A percentile compares a stretch with the other conserved stretches of the same genome.
phyloP scores from a whole-genome alignment of 1,140 invertebrate genomes.

The Zaprionus ghesquierei region DNA sequence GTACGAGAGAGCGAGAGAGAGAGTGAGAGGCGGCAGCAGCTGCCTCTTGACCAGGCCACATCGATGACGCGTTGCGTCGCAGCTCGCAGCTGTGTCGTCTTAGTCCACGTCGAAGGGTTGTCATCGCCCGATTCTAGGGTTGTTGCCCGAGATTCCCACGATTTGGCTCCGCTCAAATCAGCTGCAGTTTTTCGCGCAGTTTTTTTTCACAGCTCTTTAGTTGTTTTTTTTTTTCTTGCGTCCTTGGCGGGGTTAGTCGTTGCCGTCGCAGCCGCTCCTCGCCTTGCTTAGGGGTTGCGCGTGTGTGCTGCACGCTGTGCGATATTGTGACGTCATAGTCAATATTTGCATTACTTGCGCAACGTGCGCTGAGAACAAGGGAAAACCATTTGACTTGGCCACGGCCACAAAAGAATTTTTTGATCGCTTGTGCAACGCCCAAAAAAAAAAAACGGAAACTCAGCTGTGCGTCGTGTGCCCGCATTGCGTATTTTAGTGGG shows the following conservation, averaged over 20 bases:
- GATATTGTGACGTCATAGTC: slow-evolving; percentile 72
- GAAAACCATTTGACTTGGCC: slow-evolving; percentile 59
- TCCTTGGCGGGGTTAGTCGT: slow-evolving; percentile 52
- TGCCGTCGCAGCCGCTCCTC: background rate
- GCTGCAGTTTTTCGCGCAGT: slow-evolving; percentile 76
- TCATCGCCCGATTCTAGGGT: slow-evolving; percentile 45
- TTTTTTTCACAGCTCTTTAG: slow-evolving; percentile 25
- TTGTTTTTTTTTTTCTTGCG: slow-evolving; percentile 31
- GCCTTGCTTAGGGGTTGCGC: slow-evolving; percentile 72
- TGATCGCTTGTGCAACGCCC: slow-evolving; percentile 58
- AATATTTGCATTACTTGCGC: slow-evolving; percentile 59
- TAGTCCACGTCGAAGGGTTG: slow-evolving; percentile 58
- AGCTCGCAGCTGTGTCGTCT: slow-evolving; percentile 46
- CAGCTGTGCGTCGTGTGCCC: slow-evolving; percentile 5
- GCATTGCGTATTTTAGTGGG: background rate
- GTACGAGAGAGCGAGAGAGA: background rate
- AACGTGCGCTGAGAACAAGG: slow-evolving; percentile 41
- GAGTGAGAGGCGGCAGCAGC: background rate
- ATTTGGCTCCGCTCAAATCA: slow-evolving; percentile 49
- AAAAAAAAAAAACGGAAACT: background rate
- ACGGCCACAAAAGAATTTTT: slow-evolving; percentile 56
- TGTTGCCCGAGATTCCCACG: slow-evolving; percentile 63
- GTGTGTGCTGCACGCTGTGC: slow-evolving; percentile 49
- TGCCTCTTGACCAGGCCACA: slow-evolving; percentile 40
- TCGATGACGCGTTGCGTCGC: background rate